Base-by-base conservation (phyloP, 1,140 invertebrate species). In the Drosophila ironensis region DNA sequence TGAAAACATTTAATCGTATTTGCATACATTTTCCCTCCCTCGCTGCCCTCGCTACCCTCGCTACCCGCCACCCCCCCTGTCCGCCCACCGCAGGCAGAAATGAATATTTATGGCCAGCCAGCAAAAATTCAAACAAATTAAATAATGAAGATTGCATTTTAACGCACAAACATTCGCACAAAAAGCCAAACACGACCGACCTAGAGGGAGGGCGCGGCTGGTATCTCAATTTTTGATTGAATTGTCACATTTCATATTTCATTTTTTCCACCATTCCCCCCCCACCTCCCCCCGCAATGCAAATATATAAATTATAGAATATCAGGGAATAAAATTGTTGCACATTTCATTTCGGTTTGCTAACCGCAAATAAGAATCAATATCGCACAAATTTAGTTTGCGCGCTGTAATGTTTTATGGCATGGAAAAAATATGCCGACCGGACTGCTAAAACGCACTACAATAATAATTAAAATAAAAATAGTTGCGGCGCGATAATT, bases 1-100 rank as follows among this genome's bases (percentile, higher is more conserved):
- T 56, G 56, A 75, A 67, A 82, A 68, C 56, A 81, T 82, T 81
- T 81, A 82, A 81, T 81, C 68, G 67, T 35, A 76, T 81, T 81
- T 81, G 60, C 77, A 82, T 72, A 52, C 66, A 76, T 72, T 75
- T 72, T 27, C 46, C 28, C 27, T 4, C 2, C 5, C 2, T 22
- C 2, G 2, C 2, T 22, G 20, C 5, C 20, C 20, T 24, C 28
- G 12, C 7, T n/a, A n/a, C n/a, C n/a, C n/a, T n/a, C n/a, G n/a
- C n/a, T n/a, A 2, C 9, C 4, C 11, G n/a, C 25, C 0, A 7
- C 25, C 25, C n/a, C 25, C 25, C 25, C 25, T 27, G 25, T n/a
- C n/a, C n/a, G n/a, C 16, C 19, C 22, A 3, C 27, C 16, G 3
- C 22, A 25, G 22, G 14, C 17, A 16, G n/a, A 28, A 61, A 38